Base-by-base conservation (phyloP, 1,140 invertebrate genomes). In the Ceratina calcarata region DNA sequence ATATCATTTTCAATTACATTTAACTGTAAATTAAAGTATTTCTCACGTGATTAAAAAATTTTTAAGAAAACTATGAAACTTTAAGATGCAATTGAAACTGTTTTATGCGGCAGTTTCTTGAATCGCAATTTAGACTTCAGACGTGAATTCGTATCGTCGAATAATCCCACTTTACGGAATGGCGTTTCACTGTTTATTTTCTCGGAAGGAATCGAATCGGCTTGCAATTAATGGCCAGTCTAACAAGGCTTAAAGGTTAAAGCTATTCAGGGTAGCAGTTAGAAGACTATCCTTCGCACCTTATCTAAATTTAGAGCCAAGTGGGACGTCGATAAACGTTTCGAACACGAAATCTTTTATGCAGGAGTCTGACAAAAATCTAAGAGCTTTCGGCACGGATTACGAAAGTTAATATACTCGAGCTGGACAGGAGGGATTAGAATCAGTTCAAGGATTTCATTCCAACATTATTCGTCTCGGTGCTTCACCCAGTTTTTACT, bases 201-300 rank as follows among this genome's bases (percentile, higher is more conserved):
- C 13, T 53, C 10, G 0, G 1, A 8, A 6, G 16, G 32, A 37
- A 27, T 45, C 6, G 0, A 66, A n/a, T 45, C 4, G 4, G 15
- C 16, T 51, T 45, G 20, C 8, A 37, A 75, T 75, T 45, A 66
- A 22, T 49, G 6, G 20, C 20, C 24, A 57, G 51, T 1, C 18
- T 7, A 22, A 66, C 3, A 45, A 0, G 8, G 51, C 27, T 65
- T 58, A 75, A 65, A 66, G 62, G 22, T 37, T 75, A 66, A n/a
- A 65, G 7, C 24, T 74, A 55, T 65, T 55, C 18, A 10, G 16
- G 51, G 10, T 16, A 0, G n/a, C 27, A 24, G 3, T 66, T 75
- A 66, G 65, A 24, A 55, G 55, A 22, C 27, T 27, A 55, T 10
- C 27, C 49, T 37, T 65, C 1, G 10, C 51, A 75, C 20, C 58